Evolutionary conservation across 2,113 vertebrate species (phyloP).

Genomic region (Vulpes vulpes): DNA sequence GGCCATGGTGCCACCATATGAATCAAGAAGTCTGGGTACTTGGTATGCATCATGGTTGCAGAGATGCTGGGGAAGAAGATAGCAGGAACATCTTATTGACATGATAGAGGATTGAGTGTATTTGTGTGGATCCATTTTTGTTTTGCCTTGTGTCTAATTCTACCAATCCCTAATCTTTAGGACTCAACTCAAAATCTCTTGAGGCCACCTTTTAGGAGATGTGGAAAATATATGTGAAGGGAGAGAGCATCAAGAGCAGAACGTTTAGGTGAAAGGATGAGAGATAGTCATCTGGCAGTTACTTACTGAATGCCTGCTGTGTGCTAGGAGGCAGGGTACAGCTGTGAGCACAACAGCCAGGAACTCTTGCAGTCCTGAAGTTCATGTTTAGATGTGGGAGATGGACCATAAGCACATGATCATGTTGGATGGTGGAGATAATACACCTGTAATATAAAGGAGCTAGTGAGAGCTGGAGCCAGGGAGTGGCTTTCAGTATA

Average conservation of each 20-base stretch:
- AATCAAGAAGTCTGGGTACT: not conserved
- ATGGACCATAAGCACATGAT: not conserved
- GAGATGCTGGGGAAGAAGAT: not conserved
- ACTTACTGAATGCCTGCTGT: not conserved
- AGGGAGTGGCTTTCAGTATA: not conserved
- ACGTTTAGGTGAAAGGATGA: not conserved
- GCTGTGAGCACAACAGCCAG: not conserved
- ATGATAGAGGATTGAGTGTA: not conserved
- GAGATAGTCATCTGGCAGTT: not conserved
- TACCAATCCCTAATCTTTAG: slow-evolving; percentile 33
- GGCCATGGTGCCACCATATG: not conserved
- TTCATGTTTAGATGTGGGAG: not conserved
- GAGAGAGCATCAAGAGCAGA: not conserved
- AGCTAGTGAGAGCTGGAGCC: not conserved
- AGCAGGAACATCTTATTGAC: not conserved
- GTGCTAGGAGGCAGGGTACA: not conserved
- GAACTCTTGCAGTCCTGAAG: not conserved
- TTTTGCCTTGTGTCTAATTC: not conserved
- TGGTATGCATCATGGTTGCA: not conserved
- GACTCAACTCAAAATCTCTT: slow-evolving; percentile 6
- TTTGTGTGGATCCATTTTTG: not conserved
- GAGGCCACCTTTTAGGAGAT: slow-evolving; percentile 10
- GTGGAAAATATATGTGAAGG: not conserved
- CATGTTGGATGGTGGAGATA: not conserved
- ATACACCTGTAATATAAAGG: not conserved